A percentile compares a stretch with the other conserved stretches of the same genome.
Evolutionary conservation across 2,888 invertebrate species (phyloP).

Genomic region (Aphodius granarius): DNA sequence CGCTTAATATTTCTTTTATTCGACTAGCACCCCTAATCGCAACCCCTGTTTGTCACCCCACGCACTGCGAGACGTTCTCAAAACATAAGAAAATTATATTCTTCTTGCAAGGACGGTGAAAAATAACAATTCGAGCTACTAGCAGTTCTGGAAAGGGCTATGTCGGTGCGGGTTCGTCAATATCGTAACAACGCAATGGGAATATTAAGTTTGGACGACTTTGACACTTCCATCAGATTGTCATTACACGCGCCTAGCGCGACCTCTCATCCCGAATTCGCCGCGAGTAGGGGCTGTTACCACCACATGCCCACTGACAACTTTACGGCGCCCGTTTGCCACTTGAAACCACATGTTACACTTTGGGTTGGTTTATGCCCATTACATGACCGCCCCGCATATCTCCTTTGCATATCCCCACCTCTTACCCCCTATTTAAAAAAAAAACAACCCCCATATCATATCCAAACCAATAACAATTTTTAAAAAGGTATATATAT

Average conservation of each 20-base stretch:
- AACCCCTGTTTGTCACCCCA: neutral
- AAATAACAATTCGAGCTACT: too few relatives aligned
- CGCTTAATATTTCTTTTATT: neutral
- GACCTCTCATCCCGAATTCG: constrained; percentile 53
- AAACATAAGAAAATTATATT: too few relatives aligned
- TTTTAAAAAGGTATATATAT: too few relatives aligned
- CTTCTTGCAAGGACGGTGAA: too few relatives aligned
- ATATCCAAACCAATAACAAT: too few relatives aligned
- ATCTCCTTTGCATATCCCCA: constrained; percentile 38
- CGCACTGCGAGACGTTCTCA: too few relatives aligned
- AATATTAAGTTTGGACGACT: constrained; percentile 24
- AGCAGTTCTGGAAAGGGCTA: too few relatives aligned
- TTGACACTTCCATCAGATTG: constrained; percentile 49
- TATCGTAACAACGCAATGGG: neutral
- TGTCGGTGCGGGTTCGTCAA: too few relatives aligned
- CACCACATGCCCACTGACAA: constrained; percentile 55
- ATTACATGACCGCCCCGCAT: constrained; percentile 53
- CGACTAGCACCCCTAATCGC: neutral
- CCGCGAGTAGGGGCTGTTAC: constrained; percentile 52
- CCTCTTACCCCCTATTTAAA: too few relatives aligned
- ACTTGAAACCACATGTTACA: constrained; percentile 57
- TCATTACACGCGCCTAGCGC: constrained; percentile 50
- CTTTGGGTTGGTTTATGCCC: constrained; percentile 54
- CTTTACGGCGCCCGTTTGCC: constrained; percentile 56
- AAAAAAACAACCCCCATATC: too few relatives aligned